These are phyloP conservation scores for Scaeva pyrastri DNA, from an alignment of 2,888 invertebrate species.

Conservation along the genomic window DNA sequence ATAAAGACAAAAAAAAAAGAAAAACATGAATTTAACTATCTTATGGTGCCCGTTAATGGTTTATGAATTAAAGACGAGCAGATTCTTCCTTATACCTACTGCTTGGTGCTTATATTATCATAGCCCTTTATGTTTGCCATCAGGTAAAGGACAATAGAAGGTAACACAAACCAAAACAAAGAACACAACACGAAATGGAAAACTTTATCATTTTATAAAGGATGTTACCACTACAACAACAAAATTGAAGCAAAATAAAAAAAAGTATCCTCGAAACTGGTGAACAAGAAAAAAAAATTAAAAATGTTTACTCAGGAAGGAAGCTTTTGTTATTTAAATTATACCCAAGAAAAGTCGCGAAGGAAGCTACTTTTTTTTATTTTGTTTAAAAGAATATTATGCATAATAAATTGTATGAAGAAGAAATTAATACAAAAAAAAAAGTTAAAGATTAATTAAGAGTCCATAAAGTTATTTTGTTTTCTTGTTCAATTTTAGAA, in stretches of 20 bases:
- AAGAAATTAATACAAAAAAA: neutral
- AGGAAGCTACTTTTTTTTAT: neutral
- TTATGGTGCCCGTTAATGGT: slow-evolving; percentile 31
- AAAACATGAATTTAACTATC: neutral
- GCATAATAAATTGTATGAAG: neutral
- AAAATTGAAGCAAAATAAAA: neutral
- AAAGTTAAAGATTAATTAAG: neutral
- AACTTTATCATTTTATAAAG: slow-evolving; percentile 11
- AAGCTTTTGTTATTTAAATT: slow-evolving; percentile 13
- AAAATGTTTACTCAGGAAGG: slow-evolving; percentile 7
- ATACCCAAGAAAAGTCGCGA: neutral
- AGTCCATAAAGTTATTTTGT: neutral
- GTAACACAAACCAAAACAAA: neutral
- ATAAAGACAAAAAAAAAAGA: neutral
- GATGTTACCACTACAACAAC: neutral
- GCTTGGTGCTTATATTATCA: neutral
- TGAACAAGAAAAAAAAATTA: neutral
- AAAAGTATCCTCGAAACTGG: neutral
- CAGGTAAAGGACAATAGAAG: slow-evolving; percentile 27
- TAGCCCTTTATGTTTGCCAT: neutral
- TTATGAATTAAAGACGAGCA: slow-evolving; percentile 45
- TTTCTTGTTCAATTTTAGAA: neutral
- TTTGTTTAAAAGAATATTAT: neutral
- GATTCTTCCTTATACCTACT: slow-evolving; percentile 20
- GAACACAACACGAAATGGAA: slow-evolving; percentile 9